Evolutionary conservation across 92 coral and sea anemone genomes (phyloP), one percentile per base, ranked within the genome.

Genomic region (Zoanthus sociatus): DNA sequence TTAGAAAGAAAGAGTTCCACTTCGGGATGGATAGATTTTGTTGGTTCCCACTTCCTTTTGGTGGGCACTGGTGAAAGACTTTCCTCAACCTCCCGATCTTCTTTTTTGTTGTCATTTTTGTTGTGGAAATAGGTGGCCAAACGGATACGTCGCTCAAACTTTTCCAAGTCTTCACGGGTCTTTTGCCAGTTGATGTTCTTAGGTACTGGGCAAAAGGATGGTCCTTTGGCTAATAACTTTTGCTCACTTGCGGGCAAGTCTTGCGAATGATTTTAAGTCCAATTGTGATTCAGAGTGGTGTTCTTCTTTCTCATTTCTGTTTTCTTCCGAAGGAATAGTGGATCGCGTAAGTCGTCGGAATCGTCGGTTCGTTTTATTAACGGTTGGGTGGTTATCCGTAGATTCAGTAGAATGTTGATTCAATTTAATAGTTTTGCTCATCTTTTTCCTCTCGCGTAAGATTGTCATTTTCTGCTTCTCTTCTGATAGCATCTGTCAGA

Each of bases 201-300:
- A 13, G 89, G 91, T 9, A 78, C 64, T n/a, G 91, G 93, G 56
- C 93, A 91, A 45, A 91, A 91, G 6, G 93, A 88, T 42, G 91
- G 93, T 76, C 91, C 91, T 76, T 77, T 91, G 55, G 68, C 84
- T 79, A 91, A 79, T 70, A 87, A 66, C 15, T 61, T 78, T 46
- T 48, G 50, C 53, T 90, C 63, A 11, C 69, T 86, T 32, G 55
- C 87, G 11, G 77, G 71, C 48, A 90, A 76, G 31, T 87, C 92
- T 44, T 51, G 50, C 47, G 79, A 63, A 63, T 73, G 90, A 73
- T n/a, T 81, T 79, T 45, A 88, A 61, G 86, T 88, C 88, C 79
- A 75, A 42, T 20, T 18, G 78, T 44, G 78, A 4, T 73, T 73
- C 78, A 69, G 73, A 69, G 45, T 69, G 73, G 73, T 69, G 44